These are phyloP conservation scores for Eremobia ochroleuca DNA, from an alignment of 2,888 invertebrate genomes.

Conservation along the genomic window DNA sequence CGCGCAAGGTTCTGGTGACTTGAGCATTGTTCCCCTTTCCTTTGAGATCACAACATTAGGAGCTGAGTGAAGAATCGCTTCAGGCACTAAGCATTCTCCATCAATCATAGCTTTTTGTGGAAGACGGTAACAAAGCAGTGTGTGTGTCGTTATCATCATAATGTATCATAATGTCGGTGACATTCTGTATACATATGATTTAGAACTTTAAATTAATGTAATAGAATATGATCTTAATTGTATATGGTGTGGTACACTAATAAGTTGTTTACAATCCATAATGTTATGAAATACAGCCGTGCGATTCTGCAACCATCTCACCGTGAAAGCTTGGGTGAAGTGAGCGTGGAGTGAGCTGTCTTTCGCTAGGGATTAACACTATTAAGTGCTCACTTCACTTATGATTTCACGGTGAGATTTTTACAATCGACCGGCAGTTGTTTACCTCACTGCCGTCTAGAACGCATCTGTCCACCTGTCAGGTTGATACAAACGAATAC, in stretches of 20 bases:
- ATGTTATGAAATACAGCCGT: background rate
- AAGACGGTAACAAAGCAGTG: conserved; percentile 55
- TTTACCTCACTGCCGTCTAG: background rate
- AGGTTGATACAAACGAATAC: background rate
- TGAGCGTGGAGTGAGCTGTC: too few species aligned
- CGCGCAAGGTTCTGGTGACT: conserved; percentile 24
- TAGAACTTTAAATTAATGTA: conserved; percentile 18
- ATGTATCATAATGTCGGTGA: too few species aligned
- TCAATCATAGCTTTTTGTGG: conserved; percentile 71
- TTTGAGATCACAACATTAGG: conserved; percentile 62
- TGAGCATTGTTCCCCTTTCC: conserved; percentile 44
- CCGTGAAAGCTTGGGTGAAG: too few species aligned
- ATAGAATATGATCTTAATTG: conserved; percentile 8
- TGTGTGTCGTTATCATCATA: conserved; percentile 48
- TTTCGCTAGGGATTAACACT: too few species aligned
- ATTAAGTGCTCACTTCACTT: too few species aligned
- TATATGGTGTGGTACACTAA: background rate
- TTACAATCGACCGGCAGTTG: too few species aligned
- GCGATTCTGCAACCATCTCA: too few species aligned
- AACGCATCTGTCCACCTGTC: background rate
- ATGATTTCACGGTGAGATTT: too few species aligned
- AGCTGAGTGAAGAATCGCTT: conserved; percentile 63
- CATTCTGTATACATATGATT: conserved; percentile 27
- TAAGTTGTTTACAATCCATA: conserved; percentile 1
- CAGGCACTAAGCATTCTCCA: conserved; percentile 57